Evolutionary conservation across 2,797 vertebrate species (phyloP), one percentile per base, ranked within the genome.

Genomic region (Coranthus polyacanthus): DNA sequence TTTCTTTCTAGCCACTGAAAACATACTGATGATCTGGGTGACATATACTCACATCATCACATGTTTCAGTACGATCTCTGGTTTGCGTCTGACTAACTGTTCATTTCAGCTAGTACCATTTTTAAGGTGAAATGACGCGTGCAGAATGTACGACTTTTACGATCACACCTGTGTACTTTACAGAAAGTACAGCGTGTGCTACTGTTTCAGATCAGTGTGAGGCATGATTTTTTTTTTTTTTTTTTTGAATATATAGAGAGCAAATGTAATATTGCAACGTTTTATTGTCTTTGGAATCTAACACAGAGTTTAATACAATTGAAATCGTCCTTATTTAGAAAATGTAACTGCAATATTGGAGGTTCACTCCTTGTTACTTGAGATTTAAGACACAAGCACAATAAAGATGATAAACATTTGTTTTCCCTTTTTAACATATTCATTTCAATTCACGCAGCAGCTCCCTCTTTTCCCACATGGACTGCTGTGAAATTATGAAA

Each of bases 401-500:
- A 26, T 26, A 6, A 26, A 26, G 24, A 26, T 6, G 6, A 26
- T 26, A 26, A 26, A 26, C 24, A 26, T 26, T 3, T 26, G 24
- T 26, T 26, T 26, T 26, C 24, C 24, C 22, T 22, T 60, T 72
- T 59, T 7, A 59, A 51, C 6, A 47, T 51, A 54, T 68, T 63
- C 17, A 66, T 60, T 22, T 66, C 6, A 34, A 58, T 57, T 55
- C 55, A 34, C 29, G 17, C n/a, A 68, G n/a, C 26, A 21, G 34
- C 34, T 67, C 42, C 26, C 3, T 49, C 29, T 39, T 34, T 29
- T 15, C 53, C 47, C 58, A 38, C 45, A 81, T 42, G 65, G 12
- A 47, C 34, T 16, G 16, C 49, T 79, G 71, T 77, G 39, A 72
- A 78, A 78, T 81, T 67, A 72, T 59, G 50, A 80, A 55, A 67